A percentile compares a stretch with the other conserved stretches of the same genome.
phyloP scores from a whole-genome alignment of 2,797 vertebrate genomes.

The Clarias pachynema region DNA sequence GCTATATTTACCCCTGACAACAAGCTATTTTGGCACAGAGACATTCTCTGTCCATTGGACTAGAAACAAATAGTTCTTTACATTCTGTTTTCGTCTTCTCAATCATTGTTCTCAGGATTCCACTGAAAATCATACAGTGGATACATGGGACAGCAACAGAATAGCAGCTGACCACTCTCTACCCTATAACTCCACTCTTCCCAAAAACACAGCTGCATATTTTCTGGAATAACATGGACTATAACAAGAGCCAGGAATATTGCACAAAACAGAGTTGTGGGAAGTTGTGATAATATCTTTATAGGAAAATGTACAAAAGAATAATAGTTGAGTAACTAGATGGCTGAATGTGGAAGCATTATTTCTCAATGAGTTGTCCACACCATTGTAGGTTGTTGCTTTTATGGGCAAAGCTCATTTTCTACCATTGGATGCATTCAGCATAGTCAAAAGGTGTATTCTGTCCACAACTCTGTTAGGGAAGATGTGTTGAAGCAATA shows the following conservation, averaged over 20 bases:
- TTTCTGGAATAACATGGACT: not conserved
- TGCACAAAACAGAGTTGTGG: constrained; percentile 25
- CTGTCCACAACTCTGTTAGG: too few relatives aligned
- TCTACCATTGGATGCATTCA: constrained; percentile 6
- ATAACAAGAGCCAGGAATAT: constrained; percentile 31
- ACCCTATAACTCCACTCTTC: constrained; percentile 1
- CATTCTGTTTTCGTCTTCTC: constrained; percentile 68
- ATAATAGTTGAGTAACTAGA: not conserved
- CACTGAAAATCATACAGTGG: constrained; percentile 57
- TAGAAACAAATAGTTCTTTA: constrained; percentile 64
- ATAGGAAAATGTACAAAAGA: not conserved
- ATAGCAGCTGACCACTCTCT: constrained; percentile 48
- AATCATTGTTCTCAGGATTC: constrained; percentile 65
- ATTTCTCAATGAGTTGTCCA: constrained; percentile 9
- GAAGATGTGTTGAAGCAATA: too few relatives aligned
- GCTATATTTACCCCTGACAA: not conserved
- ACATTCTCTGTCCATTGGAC: constrained; percentile 3
- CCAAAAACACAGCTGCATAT: constrained; percentile 11
- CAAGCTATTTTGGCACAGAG: constrained; percentile 5
- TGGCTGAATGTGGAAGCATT: constrained; percentile 13
- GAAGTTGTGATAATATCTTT: constrained; percentile 26
- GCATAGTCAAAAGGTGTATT: too few relatives aligned
- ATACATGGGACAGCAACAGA: constrained; percentile 59
- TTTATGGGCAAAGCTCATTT: not conserved
- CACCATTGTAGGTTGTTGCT: not conserved